Evolutionary conservation across 2,113 vertebrate species (phyloP), one percentile per base, ranked within the genome.

Genomic region (Chaetorhynchus papuensis): DNA sequence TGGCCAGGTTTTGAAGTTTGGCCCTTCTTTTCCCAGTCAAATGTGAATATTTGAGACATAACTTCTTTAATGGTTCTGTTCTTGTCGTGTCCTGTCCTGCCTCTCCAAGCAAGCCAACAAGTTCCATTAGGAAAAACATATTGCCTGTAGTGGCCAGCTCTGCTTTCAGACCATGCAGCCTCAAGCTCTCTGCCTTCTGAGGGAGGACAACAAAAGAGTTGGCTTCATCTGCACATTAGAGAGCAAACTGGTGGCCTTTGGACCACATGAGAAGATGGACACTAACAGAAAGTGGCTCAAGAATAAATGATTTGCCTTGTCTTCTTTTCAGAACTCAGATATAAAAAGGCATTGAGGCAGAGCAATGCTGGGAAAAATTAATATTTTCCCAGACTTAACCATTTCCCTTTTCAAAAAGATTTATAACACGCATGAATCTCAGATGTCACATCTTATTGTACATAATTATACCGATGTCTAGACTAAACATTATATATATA

Each of bases 401-500:
- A 85, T 94, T 96, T 95, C 87, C 89, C 37, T 95, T 95, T 94
- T 94, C 89, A 91, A 92, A 89, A 95, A 95, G 93, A 96, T 95
- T 93, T 95, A 94, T 91, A 96, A 96, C 53, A 93, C 4, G 2
- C 93, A 95, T 96, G 95, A 97, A 96, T 96, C 94, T 97, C 76
- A 97, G 70, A 97, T 97, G 96, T 96, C 93, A 97, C 89, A 95
- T 96, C 96, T 95, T 96, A 95, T 97, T 97, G 96, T 96, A 87
- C 91, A 84, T 95, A 96, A 97, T 97, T 96, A 97, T 95, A 91
- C 91, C 76, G 74, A 96, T 94, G 94, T 95, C 96, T 97, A 97
- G 95, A 97, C 95, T 96, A 95, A 97, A 95, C 87, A 96, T 95
- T 94, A 94, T 94, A 97, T 94, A 97, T 96, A 96, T 96, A 94